Percentiles rank a stretch among this genome's conserved stretches.
These are phyloP conservation scores for Leptogaster cylindrica DNA, from an alignment of 2,888 invertebrate genomes.

Conservation along the genomic window DNA sequence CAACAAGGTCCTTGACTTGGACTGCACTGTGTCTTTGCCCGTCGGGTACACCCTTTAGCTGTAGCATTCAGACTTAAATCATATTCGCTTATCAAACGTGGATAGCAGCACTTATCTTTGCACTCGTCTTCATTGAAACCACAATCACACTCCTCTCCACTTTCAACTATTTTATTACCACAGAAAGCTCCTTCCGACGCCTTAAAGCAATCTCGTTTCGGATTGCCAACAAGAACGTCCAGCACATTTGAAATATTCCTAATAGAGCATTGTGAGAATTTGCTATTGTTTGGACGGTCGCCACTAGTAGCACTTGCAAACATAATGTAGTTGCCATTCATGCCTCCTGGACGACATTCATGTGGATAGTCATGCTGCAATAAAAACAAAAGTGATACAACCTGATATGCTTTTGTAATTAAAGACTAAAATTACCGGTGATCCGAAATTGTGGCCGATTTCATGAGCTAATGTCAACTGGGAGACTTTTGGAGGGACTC, in stretches of 20 bases:
- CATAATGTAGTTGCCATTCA: slow-evolving; percentile 98
- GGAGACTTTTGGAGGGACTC: slow-evolving; percentile 97
- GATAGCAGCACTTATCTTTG: slow-evolving; percentile 91
- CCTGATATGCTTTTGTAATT: too few relatives aligned
- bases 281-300: slow-evolving; percentile 96
- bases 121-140: slow-evolving; percentile 94
- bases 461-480: slow-evolving; percentile 98
- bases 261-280: slow-evolving; percentile 93
- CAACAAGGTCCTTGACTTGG: slow-evolving; percentile 99
- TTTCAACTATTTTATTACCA: slow-evolving; percentile 98
- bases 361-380: slow-evolving; percentile 91
- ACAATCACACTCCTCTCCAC: slow-evolving; percentile 97
- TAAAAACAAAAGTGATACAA: too few relatives aligned
- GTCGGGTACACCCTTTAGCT: slow-evolving; percentile 81
- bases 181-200: slow-evolving; percentile 95
- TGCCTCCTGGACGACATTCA: slow-evolving; percentile 88
- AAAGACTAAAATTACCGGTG: slow-evolving; percentile 73
- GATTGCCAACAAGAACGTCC: slow-evolving; percentile 87
- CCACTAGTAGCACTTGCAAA: slow-evolving; percentile 99
- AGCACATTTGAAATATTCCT: slow-evolving; percentile 94
- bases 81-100: slow-evolving; percentile 74
- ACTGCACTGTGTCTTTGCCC: slow-evolving; percentile 77
- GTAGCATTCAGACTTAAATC: slow-evolving; percentile 73
- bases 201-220: slow-evolving; percentile 92
- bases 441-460: slow-evolving; percentile 98